Evolutionary conservation across 92 coral and sea anemone genomes (phyloP).

Genomic region (Galaxea fascicularis): DNA sequence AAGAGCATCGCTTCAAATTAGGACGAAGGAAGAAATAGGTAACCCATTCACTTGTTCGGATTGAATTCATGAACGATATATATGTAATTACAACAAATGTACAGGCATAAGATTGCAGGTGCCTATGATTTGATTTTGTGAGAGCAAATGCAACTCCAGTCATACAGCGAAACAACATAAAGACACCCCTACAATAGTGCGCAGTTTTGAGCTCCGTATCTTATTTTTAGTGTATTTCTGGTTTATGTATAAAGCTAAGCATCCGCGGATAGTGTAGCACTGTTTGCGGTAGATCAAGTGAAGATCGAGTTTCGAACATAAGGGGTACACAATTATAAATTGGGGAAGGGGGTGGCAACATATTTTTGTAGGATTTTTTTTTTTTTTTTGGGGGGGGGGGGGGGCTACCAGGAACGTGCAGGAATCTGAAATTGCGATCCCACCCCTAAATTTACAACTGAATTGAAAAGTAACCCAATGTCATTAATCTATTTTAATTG

Average conservation of each 20-base stretch:
- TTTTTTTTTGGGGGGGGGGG: slow-evolving; percentile 2
- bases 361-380: slow-evolving; percentile 7
- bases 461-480: slow-evolving; percentile 17
- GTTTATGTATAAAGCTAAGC: slow-evolving; percentile 1
- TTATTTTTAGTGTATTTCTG: not conserved
- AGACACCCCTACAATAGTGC: slow-evolving; percentile 40
- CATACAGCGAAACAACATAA: slow-evolving; percentile 33
- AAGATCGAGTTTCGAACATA: slow-evolving; percentile 13
- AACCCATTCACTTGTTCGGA: slow-evolving; percentile 23
- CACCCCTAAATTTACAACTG: not conserved
- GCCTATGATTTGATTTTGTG: slow-evolving; percentile 31
- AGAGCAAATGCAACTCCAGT: slow-evolving; percentile 32
- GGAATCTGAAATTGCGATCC: not conserved
- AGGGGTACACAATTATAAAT: slow-evolving; percentile 12
- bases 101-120: slow-evolving; percentile 7
- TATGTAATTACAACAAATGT: slow-evolving; percentile 12
- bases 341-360: slow-evolving; percentile 14
- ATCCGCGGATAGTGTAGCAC: not conserved
- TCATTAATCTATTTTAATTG: slow-evolving; percentile 4
- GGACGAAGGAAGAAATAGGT: slow-evolving; percentile 47
- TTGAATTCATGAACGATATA: slow-evolving; percentile 28
- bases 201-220: slow-evolving; percentile 27
- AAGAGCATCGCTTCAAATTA: not conserved
- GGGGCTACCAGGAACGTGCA: slow-evolving; percentile 30
- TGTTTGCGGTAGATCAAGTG: slow-evolving; percentile 14